These are phyloP conservation scores for Lasiommata megera DNA, from an alignment of 2,888 invertebrate species.

Conservation along the genomic window DNA sequence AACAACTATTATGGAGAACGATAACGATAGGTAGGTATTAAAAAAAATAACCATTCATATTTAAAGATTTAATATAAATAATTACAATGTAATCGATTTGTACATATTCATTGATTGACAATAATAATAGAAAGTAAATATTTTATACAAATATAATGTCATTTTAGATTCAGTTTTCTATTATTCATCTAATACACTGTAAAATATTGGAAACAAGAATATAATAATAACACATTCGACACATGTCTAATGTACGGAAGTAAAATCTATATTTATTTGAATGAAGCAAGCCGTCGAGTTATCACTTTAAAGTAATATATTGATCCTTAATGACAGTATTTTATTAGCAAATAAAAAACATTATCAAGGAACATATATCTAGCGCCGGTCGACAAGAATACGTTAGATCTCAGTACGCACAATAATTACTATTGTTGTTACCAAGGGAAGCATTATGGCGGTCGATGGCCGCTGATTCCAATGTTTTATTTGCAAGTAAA, in stretches of 20 bases:
- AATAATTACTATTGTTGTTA: slow-evolving; percentile 19
- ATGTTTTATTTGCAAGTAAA: background rate
- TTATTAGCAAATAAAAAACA: slow-evolving; percentile 72
- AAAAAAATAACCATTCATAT: slow-evolving; percentile 41
- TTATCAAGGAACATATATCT: slow-evolving; percentile 67
- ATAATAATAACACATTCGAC: slow-evolving; percentile 22
- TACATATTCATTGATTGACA: slow-evolving; percentile 75
- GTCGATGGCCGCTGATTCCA: background rate
- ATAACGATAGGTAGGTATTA: background rate
- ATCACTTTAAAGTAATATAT: slow-evolving; percentile 37
- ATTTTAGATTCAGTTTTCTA: slow-evolving; percentile 66
- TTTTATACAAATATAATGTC: slow-evolving; percentile 78
- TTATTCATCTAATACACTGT: slow-evolving; percentile 54
- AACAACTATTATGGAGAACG: background rate
- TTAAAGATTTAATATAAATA: slow-evolving; percentile 78
- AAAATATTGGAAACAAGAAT: slow-evolving; percentile 61
- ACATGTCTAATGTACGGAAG: slow-evolving; percentile 22
- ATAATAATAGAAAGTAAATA: slow-evolving; percentile 73
- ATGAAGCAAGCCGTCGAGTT: slow-evolving; percentile 28
- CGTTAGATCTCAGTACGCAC: slow-evolving; percentile 21
- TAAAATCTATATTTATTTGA: slow-evolving; percentile 30
- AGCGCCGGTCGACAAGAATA: slow-evolving; percentile 8
- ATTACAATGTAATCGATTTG: slow-evolving; percentile 74
- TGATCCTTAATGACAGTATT: slow-evolving; percentile 68
- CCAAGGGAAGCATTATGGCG: slow-evolving; percentile 12